A percentile compares a stretch with the other conserved stretches of the same genome.
phyloP scores from a whole-genome alignment of 1,140 invertebrate species.

The Drosophila lini region DNA sequence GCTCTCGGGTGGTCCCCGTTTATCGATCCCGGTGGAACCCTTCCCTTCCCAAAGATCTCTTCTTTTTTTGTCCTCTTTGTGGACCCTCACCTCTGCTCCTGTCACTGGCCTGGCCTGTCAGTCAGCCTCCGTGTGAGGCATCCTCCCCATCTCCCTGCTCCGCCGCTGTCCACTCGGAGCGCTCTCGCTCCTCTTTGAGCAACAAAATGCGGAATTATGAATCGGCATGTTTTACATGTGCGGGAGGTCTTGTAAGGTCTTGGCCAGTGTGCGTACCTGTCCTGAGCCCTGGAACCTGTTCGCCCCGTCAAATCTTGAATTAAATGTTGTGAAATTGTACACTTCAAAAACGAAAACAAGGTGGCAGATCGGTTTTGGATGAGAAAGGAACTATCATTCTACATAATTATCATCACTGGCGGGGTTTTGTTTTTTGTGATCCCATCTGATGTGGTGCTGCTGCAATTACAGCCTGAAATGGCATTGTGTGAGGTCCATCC shows the following conservation, averaged over 20 bases:
- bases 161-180: constrained; percentile 24
- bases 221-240: constrained; percentile 84
- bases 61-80: constrained; percentile 19
- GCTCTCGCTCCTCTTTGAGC: constrained; percentile 62
- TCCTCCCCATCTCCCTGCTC: constrained; percentile 12
- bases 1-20: constrained; percentile 34
- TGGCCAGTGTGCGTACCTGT: constrained; percentile 58
- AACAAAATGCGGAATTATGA: constrained; percentile 80
- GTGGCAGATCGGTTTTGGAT: constrained; percentile 10
- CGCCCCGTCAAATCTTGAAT: constrained; percentile 72
- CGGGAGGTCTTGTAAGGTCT: constrained; percentile 78
- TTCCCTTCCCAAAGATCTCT: constrained; percentile 3
- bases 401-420: constrained; percentile 73
- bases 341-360: constrained; percentile 68
- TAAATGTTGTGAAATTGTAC: constrained; percentile 84
- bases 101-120: constrained; percentile 52
- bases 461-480: constrained; percentile 23
- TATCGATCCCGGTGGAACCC: constrained; percentile 13
- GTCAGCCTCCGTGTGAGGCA: constrained; percentile 66
- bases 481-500: constrained; percentile 33
- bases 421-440: constrained; percentile 35
- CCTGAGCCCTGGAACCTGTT: constrained; percentile 63
- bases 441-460: constrained; percentile 3
- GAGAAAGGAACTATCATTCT: constrained; percentile 81
- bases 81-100: neutral